Evolutionary conservation across 2,797 vertebrate genomes (phyloP).

Genomic region (Centropyge bicolor): DNA sequence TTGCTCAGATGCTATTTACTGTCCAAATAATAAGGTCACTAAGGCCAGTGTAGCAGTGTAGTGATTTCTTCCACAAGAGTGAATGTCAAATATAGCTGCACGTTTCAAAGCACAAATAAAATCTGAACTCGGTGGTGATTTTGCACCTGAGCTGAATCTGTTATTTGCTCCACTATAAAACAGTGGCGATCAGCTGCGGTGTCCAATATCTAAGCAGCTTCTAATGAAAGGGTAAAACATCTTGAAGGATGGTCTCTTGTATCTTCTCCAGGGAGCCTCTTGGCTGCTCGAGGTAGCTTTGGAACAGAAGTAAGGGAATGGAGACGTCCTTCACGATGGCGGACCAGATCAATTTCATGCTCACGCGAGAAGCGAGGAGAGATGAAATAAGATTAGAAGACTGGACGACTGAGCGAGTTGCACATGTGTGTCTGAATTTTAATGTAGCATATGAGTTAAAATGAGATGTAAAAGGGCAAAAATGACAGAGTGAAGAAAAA

Average conservation of each 20-base stretch:
- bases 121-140: too few relatives aligned
- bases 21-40: background rate
- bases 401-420: background rate
- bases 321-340: background rate
- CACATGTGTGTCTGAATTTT: background rate
- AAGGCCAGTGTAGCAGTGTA: too few relatives aligned
- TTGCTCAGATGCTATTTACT: background rate
- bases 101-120: too few relatives aligned
- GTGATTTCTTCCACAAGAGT: too few relatives aligned
- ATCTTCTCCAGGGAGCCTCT: background rate
- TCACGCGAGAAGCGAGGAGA: background rate
- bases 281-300: background rate
- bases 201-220: background rate
- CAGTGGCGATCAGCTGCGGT: background rate
- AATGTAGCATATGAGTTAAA: constrained; percentile 4
- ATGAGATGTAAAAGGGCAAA: constrained; percentile 7
- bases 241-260: background rate
- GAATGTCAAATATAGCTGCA: too few relatives aligned
- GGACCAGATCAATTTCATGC: background rate
- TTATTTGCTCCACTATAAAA: background rate
- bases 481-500: constrained; percentile 11
- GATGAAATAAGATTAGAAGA: constrained; percentile 14
- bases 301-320: background rate
- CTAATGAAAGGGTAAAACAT: background rate
- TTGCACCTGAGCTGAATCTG: background rate